Base-by-base conservation (phyloP, 1,140 invertebrate species). In the Camponotus pennsylvanicus region DNA sequence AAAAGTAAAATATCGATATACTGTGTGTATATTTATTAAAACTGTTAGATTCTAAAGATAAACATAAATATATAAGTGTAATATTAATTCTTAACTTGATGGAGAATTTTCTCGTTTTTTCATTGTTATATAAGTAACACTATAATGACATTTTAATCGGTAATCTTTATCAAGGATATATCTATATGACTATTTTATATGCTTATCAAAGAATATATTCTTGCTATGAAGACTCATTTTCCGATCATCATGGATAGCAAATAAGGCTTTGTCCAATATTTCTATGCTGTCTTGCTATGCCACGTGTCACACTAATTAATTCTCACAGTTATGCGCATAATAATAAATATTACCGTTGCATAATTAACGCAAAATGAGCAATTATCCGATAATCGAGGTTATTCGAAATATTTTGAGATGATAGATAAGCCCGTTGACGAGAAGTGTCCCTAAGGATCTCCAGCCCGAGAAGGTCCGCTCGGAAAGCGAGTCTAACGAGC, bases 401-500 rank as follows among this genome's bases (percentile, higher is more conserved):
- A 76, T 57, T 59, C 37, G 13, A 37, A 82, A 32, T 7, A 8
- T 61, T 57, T 34, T 40, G 18, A 82, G 49, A 15, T 13, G 27
- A 71, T 37, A 82, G 37, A 71, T 73, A 37, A 75, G 64, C 55
- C 6, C n/a, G 40, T 11, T 59, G 0, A n/a, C 32, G 55, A 83
- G 73, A 83, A 42, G 21, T 45, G 37, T 45, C n/a, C 67, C 27
- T 45, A 57, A 70, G 63, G 52, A 27, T 27, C 45, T 6, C 13
- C 7, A 61, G 52, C 21, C 7, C 7, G 32, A 82, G 13, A 59
- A 3, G 78, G n/a, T 70, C 27, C 64, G 59, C 57, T 40, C 15
- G 21, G 52, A 6, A 21, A 80, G 15, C 37, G 40, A 59, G 37
- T 11, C 88, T 91, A 91, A 92, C 84, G 73, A 89, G 83, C 42